Evolutionary conservation across 2,888 invertebrate species (phyloP), one percentile per base, ranked within the genome.

Genomic region (Bombyx huttoni): DNA sequence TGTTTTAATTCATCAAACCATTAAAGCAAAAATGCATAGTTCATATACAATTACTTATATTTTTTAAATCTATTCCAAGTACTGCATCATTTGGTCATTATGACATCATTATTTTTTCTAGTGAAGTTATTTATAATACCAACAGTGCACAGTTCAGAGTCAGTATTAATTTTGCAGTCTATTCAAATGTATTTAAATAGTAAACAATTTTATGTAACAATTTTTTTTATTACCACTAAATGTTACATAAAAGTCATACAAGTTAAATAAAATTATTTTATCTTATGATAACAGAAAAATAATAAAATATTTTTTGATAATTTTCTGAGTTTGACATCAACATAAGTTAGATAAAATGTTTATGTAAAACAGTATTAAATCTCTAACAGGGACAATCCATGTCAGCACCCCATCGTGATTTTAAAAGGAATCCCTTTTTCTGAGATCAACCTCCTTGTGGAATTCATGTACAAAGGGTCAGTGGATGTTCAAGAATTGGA

Each of bases 381-480:
- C 67, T 61, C 63, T 63, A 50, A 46, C 74, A 88, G 87, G 72
- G 93, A 93, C 75, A 93, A 93, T 77, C 91, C 92, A 64, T 92
- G 92, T 70, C 92, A 93, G 69, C 93, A 94, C 69, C 93, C 94
- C 33, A 91, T 93, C 59, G 89, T 94, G 60, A 92, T 94, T 56
- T 81, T 94, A 64, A 91, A 92, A 73, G 92, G 92, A 51, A 91
- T 92, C 34, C 89, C 90, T 0, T 89, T 91, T 63, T 90, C 90
- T 51, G 92, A 92, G 75, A 91, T 93, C 85, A 91, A 92, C 68
- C 88, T 91, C 55, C 83, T 93, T 46, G 82, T 93, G 56, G 92
- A 92, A 69, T 92, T 93, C 58, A 93, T 93, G 91, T 93, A 93
- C 75, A 91, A 91, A 59, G 93, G 93, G 0, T 91, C 90, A 2